These are phyloP conservation scores for Tetramorium alpestre DNA, from an alignment of 1,140 invertebrate genomes.

Conservation along the genomic window DNA sequence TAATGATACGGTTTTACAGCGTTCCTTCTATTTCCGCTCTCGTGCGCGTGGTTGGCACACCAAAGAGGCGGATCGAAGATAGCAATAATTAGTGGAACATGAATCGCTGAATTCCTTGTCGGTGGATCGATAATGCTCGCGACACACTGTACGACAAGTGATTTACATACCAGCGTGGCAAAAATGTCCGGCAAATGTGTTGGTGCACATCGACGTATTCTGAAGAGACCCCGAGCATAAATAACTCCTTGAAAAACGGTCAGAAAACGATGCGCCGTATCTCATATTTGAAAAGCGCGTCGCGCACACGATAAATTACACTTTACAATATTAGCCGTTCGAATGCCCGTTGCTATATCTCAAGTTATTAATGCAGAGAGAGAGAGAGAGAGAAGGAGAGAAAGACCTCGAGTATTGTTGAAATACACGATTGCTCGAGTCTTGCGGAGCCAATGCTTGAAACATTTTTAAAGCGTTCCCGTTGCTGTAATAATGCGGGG, in stretches of 20 bases:
- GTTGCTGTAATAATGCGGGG: constrained; percentile 20
- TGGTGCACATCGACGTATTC: constrained; percentile 34
- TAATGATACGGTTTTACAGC: constrained; percentile 45
- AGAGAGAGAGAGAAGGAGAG: background rate
- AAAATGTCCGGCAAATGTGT: constrained; percentile 27
- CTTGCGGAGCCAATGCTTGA: background rate
- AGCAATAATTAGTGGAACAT: constrained; percentile 56
- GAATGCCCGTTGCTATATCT: constrained; percentile 20
- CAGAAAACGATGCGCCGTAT: constrained; percentile 49
- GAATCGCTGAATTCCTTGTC: constrained; percentile 41
- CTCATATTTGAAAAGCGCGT: constrained; percentile 55
- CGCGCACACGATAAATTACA: constrained; percentile 47
- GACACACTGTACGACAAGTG: constrained; percentile 37
- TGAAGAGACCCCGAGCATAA: constrained; percentile 26
- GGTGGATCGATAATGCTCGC: constrained; percentile 47
- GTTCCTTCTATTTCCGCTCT: constrained; percentile 7
- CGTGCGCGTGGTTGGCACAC: background rate
- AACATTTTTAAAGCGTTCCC: constrained; percentile 47
- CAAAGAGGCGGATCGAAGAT: constrained; percentile 30
- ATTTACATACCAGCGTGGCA: constrained; percentile 44
- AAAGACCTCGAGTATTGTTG: constrained; percentile 22
- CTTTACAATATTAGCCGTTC: constrained; percentile 37
- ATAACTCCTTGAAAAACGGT: constrained; percentile 46
- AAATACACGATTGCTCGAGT: constrained; percentile 38
- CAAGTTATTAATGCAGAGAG: constrained; percentile 31